Evolutionary conservation across 2,797 vertebrate species (phyloP).

Genomic region (Pantherophis vulpinus): DNA sequence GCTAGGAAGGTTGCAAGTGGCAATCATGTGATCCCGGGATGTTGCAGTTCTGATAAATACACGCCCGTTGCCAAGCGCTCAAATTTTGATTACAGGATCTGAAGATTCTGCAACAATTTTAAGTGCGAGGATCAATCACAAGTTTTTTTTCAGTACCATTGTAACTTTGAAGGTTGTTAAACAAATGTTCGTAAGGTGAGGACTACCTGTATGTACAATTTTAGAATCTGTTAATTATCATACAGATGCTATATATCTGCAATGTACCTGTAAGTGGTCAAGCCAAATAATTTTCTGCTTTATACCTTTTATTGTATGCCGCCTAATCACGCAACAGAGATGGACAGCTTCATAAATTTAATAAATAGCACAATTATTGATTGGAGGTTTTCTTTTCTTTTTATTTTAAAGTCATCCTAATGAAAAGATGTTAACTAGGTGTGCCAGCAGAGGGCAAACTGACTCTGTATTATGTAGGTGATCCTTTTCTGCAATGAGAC

Average conservation of each 20-base stretch:
- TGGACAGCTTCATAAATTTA: neutral
- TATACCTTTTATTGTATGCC: neutral
- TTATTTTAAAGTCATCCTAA: neutral
- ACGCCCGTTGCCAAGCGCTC: neutral
- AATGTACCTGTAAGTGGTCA: neutral
- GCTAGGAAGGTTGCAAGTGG: neutral
- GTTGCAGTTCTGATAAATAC: neutral
- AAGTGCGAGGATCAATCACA: neutral
- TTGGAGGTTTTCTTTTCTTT: no score
- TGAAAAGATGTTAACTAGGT: conserved; percentile 50
- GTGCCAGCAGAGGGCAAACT: conserved; percentile 77
- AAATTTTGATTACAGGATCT: neutral
- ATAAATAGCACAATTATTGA: neutral
- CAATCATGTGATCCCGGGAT: neutral
- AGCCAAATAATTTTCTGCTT: neutral
- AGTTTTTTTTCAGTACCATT: neutral
- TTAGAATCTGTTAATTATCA: neutral
- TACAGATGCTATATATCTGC: neutral
- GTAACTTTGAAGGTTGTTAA: neutral
- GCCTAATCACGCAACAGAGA: neutral
- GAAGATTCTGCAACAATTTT: neutral
- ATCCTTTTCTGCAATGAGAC: neutral
- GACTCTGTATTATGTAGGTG: conserved; percentile 50
- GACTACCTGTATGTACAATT: neutral
- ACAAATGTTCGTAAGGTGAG: neutral